phyloP scores from a whole-genome alignment of 2,888 invertebrate species.

The Acanthococcus lagerstroemiae region DNA sequence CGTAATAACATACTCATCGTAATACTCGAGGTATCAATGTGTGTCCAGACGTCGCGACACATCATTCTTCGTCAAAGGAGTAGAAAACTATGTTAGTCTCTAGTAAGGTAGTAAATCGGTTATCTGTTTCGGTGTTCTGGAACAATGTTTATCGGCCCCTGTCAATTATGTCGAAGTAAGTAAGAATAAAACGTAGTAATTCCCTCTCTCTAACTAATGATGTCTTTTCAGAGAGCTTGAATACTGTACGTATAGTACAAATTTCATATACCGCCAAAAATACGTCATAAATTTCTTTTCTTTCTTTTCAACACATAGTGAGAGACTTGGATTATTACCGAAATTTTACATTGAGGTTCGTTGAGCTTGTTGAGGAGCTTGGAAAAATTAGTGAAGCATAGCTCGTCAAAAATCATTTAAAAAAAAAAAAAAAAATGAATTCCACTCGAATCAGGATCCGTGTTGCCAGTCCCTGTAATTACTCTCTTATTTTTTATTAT shows the following conservation, averaged over 20 bases:
- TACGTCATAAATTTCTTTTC: not conserved
- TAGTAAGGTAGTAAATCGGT: not conserved
- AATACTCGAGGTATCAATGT: conserved; percentile 9
- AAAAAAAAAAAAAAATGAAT: not conserved
- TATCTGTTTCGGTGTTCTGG: not conserved
- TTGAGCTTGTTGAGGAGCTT: not conserved
- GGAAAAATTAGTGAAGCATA: not conserved
- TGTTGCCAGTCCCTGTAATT: not conserved
- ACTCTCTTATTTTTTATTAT: not conserved
- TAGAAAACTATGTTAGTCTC: conserved; percentile 3
- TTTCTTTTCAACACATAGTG: not conserved
- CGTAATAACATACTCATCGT: conserved; percentile 9
- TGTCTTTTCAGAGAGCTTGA: not conserved
- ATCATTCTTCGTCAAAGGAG: conserved; percentile 4
- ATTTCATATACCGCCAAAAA: not conserved
- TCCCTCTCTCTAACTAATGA: not conserved
- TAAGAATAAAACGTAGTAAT: not conserved
- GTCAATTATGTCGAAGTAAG: not conserved
- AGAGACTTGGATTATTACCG: not conserved
- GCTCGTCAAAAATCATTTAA: not conserved
- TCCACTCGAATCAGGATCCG: not conserved
- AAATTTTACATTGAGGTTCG: not conserved
- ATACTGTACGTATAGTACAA: not conserved
- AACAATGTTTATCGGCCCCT: not conserved
- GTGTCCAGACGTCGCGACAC: conserved; percentile 11